Percentiles rank a stretch among this genome's conserved stretches.
These are phyloP conservation scores for Thymelicus acteon DNA, from an alignment of 2,888 invertebrate genomes.

Conservation along the genomic window DNA sequence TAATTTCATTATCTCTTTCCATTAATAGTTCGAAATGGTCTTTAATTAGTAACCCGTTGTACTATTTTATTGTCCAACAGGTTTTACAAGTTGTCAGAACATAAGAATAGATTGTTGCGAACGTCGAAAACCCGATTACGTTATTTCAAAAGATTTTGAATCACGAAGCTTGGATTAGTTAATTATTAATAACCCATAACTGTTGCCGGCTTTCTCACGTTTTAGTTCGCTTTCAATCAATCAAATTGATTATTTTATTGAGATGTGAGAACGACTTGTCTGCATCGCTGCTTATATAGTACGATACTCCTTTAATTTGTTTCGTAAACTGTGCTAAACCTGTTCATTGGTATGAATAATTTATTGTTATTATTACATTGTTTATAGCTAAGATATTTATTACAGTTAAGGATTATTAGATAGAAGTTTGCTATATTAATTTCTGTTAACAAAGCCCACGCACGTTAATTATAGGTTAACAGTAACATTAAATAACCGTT, in stretches of 20 bases:
- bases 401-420: no score
- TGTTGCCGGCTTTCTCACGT: constrained; percentile 45
- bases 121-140: constrained; percentile 23
- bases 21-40: not conserved
- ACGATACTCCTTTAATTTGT: not conserved
- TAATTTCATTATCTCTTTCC: not conserved
- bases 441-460: no score
- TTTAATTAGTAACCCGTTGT: not conserved
- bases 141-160: constrained; percentile 28
- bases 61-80: constrained; percentile 1
- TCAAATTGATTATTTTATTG: constrained; percentile 48
- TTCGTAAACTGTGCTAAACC: not conserved
- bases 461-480: no score
- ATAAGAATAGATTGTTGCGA: not conserved
- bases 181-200: constrained; percentile 46
- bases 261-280: constrained; percentile 42
- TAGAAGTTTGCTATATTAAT: no score
- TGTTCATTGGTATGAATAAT: no score
- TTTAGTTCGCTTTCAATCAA: constrained; percentile 46
- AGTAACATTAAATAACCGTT: no score
- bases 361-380: no score
- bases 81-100: not conserved
- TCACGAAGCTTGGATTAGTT: constrained; percentile 31
- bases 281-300: not conserved
- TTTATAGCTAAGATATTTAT: no score